Evolutionary conservation across 2,113 vertebrate genomes (phyloP), one percentile per base, ranked within the genome.

Genomic region (Calidris pygmaea): DNA sequence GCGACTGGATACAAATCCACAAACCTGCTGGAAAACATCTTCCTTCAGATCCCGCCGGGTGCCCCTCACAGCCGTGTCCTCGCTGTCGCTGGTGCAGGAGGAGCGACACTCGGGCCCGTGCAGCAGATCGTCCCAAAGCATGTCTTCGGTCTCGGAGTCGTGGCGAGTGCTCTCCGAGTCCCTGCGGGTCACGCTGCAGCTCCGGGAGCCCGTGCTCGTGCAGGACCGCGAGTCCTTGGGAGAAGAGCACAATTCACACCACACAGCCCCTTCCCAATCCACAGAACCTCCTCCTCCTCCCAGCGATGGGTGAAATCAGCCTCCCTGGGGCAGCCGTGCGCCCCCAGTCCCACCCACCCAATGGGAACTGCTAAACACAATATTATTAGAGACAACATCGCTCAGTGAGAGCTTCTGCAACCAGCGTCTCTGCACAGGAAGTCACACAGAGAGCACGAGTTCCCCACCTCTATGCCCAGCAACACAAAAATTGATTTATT

Each of bases 41-140:
- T 99, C 99, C 55, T 98, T 98, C 9, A 90, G 89, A 88, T 98
- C 97, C 13, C 97, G 98, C 85, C 98, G 97, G 81, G 93, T 63
- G 21, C 96, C 97, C 4, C 97, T 85, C 37, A 65, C 72, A 20
- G 76, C 91, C 82, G 86, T 84, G 8, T 97, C 98, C 80, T 99
- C 99, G 2, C 98, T 99, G 98, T 99, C 99, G 7, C 98, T 99
- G 97, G 98, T 99, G 67, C 96, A 98, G 7, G 99, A 98, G 1
- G 99, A 99, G 71, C 97, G 98, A 32, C 99, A 99, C 98, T 99
- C 99, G 0, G 99, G 98, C 9, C 98, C 99, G 5, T 99, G 99
- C 8, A 99, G 98, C 84, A 99, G 98, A 75, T 99, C 99, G 12
- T 99, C 99, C 99, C 99, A 99, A 60, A 99, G 87, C 92, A 99